A percentile compares a stretch with the other conserved stretches of the same genome.
These are phyloP conservation scores for Ephydatia muelleri DNA, from an alignment of 37 sponge, comb jelly and placozoan species.

Conservation along the genomic window DNA sequence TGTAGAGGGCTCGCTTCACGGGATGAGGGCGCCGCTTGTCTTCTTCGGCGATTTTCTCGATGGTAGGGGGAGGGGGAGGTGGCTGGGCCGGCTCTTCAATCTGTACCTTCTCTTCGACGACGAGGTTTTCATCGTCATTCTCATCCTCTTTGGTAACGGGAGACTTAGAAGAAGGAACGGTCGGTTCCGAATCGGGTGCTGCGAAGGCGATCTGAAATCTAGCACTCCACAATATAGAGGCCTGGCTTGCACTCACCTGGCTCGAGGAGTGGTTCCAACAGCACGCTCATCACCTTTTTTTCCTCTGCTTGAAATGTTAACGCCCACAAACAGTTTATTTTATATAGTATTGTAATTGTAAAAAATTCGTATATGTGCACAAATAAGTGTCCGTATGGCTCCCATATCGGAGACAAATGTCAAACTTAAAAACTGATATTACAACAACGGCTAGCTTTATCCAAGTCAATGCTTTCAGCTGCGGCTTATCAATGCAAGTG, in stretches of 20 bases:
- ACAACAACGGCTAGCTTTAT: too few relatives aligned
- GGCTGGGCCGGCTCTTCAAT: background rate
- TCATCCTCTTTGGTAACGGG: background rate
- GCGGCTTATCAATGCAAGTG: too few relatives aligned
- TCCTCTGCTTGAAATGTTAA: background rate
- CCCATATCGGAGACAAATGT: too few relatives aligned
- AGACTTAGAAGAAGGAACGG: background rate
- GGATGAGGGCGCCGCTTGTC: background rate
- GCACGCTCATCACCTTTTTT: background rate
- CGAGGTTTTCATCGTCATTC: background rate
- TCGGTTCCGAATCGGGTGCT: background rate
- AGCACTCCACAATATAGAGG: too few relatives aligned
- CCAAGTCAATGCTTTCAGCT: too few relatives aligned
- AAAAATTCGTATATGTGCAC: too few relatives aligned
- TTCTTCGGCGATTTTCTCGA: background rate
- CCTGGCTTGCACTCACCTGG: background rate
- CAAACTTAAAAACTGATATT: too few relatives aligned
- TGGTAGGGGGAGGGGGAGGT: background rate
- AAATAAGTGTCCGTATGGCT: too few relatives aligned
- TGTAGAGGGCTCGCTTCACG: background rate
- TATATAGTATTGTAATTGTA: too few relatives aligned
- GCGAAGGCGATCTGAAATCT: too few relatives aligned
- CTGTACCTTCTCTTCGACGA: background rate
- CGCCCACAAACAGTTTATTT: background rate
- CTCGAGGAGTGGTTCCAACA: background rate